Evolutionary conservation across 2,797 vertebrate genomes (phyloP), one percentile per base, ranked within the genome.

Genomic region (Phrynocephalus vlangalii): DNA sequence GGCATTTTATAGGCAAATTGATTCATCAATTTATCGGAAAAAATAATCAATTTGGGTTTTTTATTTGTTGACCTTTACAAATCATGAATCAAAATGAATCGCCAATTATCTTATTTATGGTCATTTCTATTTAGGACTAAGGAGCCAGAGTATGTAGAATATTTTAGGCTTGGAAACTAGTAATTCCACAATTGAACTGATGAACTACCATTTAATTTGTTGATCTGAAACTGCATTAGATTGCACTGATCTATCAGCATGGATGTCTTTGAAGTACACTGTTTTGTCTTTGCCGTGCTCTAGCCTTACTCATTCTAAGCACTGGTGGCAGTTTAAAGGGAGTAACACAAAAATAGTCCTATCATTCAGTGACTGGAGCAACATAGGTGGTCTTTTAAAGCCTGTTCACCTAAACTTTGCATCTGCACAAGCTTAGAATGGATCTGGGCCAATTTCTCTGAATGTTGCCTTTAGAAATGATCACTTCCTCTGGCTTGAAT

Each of bases 401-500:
- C 48, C 76, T 26, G 50, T 38, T 82, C 79, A 81, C 79, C 72
- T 26, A 20, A 60, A 38, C 15, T 77, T 44, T 72, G 20, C 56
- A 70, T 71, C 75, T 70, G 28, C 72, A 4, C 20, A 1, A 22
- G 1, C 3, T 72, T 24, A 44, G 13, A 30, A 0, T 13, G n/a
- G 20, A 82, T 81, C 63, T 10, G 38, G 87, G 79, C 76, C 77
- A 92, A 88, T 79, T 56, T 0, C 60, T 70, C 15, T 8, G 84
- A 72, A 20, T 91, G 83, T 30, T 83, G 66, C 72, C 82, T 88
- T 78, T 77, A 2, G 84, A 52, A 76, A 85, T 10, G 11, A 77
- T 82, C 9, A 75, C 24, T 38, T 9, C 26, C 30, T 73, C 52
- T 22, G 1, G 26, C 6, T 86, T 87, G 91, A 75, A 82, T 50